phyloP scores from a whole-genome alignment of 2,888 invertebrate genomes.

The Amphimallon solstitiale region DNA sequence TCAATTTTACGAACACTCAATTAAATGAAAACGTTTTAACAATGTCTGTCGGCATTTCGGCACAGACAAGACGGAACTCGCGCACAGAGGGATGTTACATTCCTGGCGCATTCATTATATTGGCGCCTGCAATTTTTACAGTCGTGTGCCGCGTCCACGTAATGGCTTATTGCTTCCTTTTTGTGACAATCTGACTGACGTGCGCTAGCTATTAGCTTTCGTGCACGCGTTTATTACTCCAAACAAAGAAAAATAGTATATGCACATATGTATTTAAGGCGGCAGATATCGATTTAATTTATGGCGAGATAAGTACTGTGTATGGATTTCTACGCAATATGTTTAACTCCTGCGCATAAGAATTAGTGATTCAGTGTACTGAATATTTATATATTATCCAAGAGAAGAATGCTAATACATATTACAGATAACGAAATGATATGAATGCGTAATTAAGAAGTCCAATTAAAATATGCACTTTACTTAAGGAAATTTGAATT shows the following conservation, averaged over 20 bases:
- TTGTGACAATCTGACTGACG: neutral
- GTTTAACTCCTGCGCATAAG: neutral
- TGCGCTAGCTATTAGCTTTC: neutral
- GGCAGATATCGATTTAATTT: neutral
- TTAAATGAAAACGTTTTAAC: constrained; percentile 16
- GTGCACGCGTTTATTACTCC: neutral
- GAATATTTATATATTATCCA: no score
- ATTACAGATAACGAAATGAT: no score
- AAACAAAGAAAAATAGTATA: neutral
- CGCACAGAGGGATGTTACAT: constrained; percentile 6
- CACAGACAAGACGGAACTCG: constrained; percentile 22
- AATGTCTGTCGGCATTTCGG: constrained; percentile 16
- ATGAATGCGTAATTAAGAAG: no score
- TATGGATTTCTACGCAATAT: neutral
- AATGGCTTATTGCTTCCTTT: constrained; percentile 37
- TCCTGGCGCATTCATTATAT: constrained; percentile 32
- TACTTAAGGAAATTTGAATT: no score
- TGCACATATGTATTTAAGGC: neutral
- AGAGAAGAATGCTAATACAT: no score
- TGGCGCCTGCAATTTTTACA: constrained; percentile 35
- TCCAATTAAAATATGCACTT: no score
- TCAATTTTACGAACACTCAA: constrained; percentile 11
- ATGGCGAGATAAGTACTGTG: neutral
- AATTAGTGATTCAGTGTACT: no score
- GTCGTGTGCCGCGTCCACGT: constrained; percentile 21